Base-by-base conservation (phyloP, 2,797 vertebrate species). In the Bovichtus variegatus region DNA sequence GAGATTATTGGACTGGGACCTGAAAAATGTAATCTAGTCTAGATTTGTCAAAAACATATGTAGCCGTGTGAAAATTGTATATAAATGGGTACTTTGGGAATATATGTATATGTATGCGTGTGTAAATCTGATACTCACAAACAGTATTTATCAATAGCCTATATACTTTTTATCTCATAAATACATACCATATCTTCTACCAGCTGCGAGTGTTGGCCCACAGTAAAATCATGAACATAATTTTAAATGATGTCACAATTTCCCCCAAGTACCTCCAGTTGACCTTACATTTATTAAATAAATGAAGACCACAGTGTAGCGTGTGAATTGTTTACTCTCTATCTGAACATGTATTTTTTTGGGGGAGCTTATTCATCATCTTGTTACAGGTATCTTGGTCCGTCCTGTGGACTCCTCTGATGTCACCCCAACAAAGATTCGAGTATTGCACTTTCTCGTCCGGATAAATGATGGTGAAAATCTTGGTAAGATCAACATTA, bases 381-480 rank as follows among this genome's bases (percentile, higher is more conserved):
- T 40, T 23, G 7, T 78, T 69, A 0, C 81, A 96, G 95, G 23
- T 72, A 38, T 95, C 53, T n/a, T 94, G 74, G 18, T 0, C 5
- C 89, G 89, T 40, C 91, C 92, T 9, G 0, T 92, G 9, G 84
- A 93, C 54, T 18, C 34, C 25, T 70, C 69, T 4, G 66, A 80
- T 13, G 57, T 50, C 18, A 51, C 84, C 3, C 15, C 25, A 6
- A 62, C 29, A 10, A 94, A 93, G 74, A 50, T 95, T n/a, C 58
- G 51, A 21, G 18, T 94, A 0, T 34, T 96, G 67, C 85, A 94
- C 80, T 94, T 96, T 64, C 90, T 96, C 16, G 77, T 84, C 15
- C 60, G 85, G 36, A 90, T 96, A 65, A 90, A 89, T 29, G 91
- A 95, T 0, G 93, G 94, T 0, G 93, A 95, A 67, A 83, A 63